Evolutionary conservation across 2,113 vertebrate genomes (phyloP), one percentile per base, ranked within the genome.

Genomic region (Microcebus jonahi): DNA sequence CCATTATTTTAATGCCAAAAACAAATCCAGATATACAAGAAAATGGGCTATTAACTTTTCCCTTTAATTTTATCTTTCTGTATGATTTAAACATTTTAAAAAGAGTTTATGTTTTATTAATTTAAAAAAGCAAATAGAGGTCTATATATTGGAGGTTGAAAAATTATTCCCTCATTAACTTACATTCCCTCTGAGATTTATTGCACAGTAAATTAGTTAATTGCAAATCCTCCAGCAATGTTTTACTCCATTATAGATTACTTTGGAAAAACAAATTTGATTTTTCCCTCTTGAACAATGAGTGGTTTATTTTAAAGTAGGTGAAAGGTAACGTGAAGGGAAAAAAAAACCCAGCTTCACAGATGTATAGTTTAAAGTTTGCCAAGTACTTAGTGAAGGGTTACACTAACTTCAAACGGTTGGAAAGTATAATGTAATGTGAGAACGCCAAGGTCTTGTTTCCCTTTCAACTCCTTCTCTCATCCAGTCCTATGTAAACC

Each of bases 271-370:
- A 91, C 76, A 95, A 82, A 98, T 94, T 96, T 93, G 94, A 94
- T 92, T 97, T 98, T 95, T 96, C 92, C 90, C 53, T 95, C 88
- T 97, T 93, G 93, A 94, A 98, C 97, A 98, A 97, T 97, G 97
- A 97, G 63, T 70, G 88, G 96, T 86, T 98, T 98, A 97, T 98
- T 96, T 98, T 96, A 95, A 97, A 98, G 95, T 96, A 93, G 97
- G 98, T 96, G 93, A 97, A 97, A 98, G 97, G 98, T 97, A 91
- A 91, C 2, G 45, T 36, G 77, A 80, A 85, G 42, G 50, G 5
- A 13, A 65, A 42, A 45, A 57, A 48, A 36, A 34, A 21, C 15
- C 68, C 63, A 71, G 83, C 68, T 80, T 81, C 93, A 48, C 96
- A 97, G 94, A 97, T 81, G 96, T 53, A 53, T 42, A 76, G 67